Evolutionary conservation across 2,797 vertebrate genomes (phyloP).

Genomic region (Choloepus didactylus): DNA sequence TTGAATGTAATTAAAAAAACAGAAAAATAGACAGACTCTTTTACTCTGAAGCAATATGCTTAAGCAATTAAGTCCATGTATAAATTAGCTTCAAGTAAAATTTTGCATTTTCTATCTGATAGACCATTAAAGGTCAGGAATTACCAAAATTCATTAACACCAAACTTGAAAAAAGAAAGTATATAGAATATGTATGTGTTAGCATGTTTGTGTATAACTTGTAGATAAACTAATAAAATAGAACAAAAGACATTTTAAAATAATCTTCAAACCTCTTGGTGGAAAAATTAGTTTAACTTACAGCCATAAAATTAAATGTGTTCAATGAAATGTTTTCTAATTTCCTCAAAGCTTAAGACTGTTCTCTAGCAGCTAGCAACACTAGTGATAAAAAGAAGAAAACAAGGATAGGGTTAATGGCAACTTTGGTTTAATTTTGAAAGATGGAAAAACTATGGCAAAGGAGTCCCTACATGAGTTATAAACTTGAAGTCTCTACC

Average conservation of each 20-base stretch:
- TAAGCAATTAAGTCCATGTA: not conserved
- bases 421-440: not conserved
- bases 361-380: not conserved
- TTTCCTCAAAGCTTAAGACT: not conserved
- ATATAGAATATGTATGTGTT: not conserved
- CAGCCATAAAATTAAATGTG: not conserved
- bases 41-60: not conserved
- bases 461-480: not conserved
- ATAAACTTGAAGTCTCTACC: not conserved
- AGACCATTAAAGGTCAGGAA: not conserved
- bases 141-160: not conserved
- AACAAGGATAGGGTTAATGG: not conserved
- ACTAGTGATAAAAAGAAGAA: not conserved
- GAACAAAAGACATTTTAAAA: not conserved
- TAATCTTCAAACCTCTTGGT: not conserved
- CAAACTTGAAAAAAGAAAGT: not conserved
- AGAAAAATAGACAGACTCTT: not conserved
- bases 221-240: not conserved
- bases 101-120: not conserved
- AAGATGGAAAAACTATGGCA: not conserved
- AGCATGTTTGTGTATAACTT: not conserved
- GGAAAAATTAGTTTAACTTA: conserved; percentile 3
- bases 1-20: not conserved
- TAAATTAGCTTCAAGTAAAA: not conserved
- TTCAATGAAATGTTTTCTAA: not conserved